Percentiles rank a stretch among this genome's conserved stretches.
These are phyloP conservation scores for Corythucha ciliata DNA, from an alignment of 2,888 invertebrate genomes.

Conservation along the genomic window DNA sequence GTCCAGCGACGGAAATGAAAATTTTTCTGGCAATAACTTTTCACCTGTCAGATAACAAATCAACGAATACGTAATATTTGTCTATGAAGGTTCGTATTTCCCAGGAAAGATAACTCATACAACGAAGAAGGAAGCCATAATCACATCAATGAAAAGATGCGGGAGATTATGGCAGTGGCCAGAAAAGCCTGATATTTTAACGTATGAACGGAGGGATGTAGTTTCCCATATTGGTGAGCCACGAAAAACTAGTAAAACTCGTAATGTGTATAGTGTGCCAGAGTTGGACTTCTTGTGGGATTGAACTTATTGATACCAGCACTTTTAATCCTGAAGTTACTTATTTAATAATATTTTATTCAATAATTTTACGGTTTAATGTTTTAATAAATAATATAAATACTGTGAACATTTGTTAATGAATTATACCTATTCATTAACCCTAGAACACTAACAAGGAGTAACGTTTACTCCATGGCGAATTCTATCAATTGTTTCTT, in stretches of 20 bases:
- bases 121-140: constrained; percentile 8
- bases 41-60: constrained; percentile 4
- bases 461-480: too few species aligned
- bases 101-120: constrained; percentile 12
- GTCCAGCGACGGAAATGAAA: not conserved
- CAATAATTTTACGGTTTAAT: constrained; percentile 6
- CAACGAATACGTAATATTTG: not conserved
- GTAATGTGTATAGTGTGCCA: constrained; percentile 14
- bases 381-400: constrained; percentile 14
- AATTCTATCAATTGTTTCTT: too few species aligned
- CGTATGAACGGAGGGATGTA: constrained; percentile 11
- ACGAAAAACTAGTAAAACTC: constrained; percentile 12
- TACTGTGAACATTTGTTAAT: constrained; percentile 10
- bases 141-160: constrained; percentile 9
- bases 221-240: constrained; percentile 17
- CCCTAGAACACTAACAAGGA: too few species aligned
- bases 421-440: constrained; percentile 12
- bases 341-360: constrained; percentile 4
- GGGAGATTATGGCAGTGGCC: constrained; percentile 10
- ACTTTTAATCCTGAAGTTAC: constrained; percentile 8
- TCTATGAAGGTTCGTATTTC: constrained; percentile 2
- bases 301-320: not conserved
- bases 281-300: constrained; percentile 8
- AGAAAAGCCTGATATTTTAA: constrained; percentile 14
- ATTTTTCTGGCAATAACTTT: not conserved